phyloP scores from a whole-genome alignment of 2,888 invertebrate species.

The Protophormia terraenovae region DNA sequence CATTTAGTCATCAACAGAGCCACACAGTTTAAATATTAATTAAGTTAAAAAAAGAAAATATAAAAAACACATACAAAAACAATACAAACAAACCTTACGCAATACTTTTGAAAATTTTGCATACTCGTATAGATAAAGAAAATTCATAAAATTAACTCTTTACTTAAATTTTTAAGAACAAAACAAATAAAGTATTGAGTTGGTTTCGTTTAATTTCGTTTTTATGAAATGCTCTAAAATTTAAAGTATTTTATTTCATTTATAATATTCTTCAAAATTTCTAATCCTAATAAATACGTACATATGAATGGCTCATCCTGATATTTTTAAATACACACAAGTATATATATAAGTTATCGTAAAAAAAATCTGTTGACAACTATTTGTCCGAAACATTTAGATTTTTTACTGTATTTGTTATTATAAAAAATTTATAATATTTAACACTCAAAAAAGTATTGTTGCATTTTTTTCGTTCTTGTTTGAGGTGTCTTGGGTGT shows the following conservation, averaged over 20 bases:
- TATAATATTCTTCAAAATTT: no score
- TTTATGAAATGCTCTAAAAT: no score
- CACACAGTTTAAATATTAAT: conserved; percentile 44
- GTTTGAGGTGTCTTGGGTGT: not conserved
- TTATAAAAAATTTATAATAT: conserved; percentile 13
- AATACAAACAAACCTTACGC: conserved; percentile 36
- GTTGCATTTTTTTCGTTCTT: not conserved
- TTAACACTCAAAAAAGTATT: not conserved
- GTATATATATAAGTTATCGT: not conserved
- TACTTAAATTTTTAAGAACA: conserved; percentile 1
- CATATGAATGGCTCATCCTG: no score
- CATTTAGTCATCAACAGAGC: conserved; percentile 31
- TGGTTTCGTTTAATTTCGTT: not conserved
- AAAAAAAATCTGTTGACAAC: no score
- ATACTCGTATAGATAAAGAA: not conserved
- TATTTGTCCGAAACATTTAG: not conserved
- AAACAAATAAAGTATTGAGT: not conserved
- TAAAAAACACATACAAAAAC: no score
- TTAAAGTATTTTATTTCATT: no score
- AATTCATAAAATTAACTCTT: not conserved
- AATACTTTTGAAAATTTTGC: not conserved
- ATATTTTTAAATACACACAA: not conserved
- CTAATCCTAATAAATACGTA: no score
- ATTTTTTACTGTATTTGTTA: conserved; percentile 11
- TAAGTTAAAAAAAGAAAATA: conserved; percentile 15